Evolutionary conservation across 2,113 vertebrate species (phyloP).

Genomic region (Dinomys branickii): DNA sequence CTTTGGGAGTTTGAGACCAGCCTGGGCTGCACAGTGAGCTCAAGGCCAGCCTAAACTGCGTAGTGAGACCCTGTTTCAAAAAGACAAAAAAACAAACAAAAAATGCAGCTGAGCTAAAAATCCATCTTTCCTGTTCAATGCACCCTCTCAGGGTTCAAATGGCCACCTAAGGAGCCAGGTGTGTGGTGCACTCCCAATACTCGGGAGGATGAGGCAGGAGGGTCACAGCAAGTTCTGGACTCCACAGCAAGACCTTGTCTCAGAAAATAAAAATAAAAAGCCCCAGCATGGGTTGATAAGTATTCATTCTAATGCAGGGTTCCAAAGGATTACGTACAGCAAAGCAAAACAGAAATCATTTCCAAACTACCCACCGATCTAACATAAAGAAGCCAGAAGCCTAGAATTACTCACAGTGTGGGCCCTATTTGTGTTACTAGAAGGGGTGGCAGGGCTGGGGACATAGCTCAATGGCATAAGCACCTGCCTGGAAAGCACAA

Average conservation of each 20-base stretch:
- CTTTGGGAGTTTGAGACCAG: too few relatives aligned
- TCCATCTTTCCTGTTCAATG: not conserved
- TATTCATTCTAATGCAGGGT: constrained; percentile 52
- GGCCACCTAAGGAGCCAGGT: not conserved
- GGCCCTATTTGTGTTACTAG: not conserved
- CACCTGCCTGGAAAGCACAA: too few relatives aligned
- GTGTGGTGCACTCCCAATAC: not conserved
- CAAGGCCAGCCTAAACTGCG: too few relatives aligned
- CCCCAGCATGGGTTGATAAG: not conserved
- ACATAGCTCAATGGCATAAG: too few relatives aligned
- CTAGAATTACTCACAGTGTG: constrained; percentile 2
- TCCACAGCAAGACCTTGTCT: not conserved
- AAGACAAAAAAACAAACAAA: too few relatives aligned
- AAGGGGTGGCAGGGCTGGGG: too few relatives aligned
- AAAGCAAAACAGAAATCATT: constrained; percentile 31
- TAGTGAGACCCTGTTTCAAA: too few relatives aligned
- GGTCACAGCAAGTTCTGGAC: not conserved
- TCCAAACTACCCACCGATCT: constrained; percentile 53
- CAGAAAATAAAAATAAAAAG: not conserved
- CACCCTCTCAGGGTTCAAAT: not conserved
- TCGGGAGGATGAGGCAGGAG: not conserved
- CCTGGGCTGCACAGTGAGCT: too few relatives aligned
- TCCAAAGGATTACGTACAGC: constrained; percentile 20
- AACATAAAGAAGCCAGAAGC: constrained; percentile 53
- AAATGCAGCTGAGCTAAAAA: not conserved